These are phyloP conservation scores for Pseudomyrmex pallidus DNA, from an alignment of 1,140 invertebrate species.

Conservation along the genomic window DNA sequence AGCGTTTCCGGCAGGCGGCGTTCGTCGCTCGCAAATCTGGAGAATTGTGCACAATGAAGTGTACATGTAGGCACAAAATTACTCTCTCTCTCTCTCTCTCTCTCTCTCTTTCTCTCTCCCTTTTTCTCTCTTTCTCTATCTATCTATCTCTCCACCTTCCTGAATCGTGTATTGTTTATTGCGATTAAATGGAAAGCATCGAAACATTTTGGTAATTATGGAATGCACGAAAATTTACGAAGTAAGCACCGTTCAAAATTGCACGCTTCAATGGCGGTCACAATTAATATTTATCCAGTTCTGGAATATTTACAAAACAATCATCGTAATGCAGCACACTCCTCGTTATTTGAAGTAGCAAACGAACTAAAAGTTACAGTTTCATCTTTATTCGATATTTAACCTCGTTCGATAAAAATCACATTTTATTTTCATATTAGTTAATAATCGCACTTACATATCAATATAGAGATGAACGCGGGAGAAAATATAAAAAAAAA, in stretches of 20 bases:
- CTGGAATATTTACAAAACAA: slow-evolving; percentile 33
- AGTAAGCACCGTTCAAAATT: slow-evolving; percentile 5
- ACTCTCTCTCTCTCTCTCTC: too few species aligned
- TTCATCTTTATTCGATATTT: too few species aligned
- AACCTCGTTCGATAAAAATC: too few species aligned
- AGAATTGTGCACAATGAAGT: background rate
- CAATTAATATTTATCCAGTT: slow-evolving; percentile 45
- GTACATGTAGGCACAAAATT: background rate
- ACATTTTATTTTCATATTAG: background rate
- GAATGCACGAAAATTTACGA: slow-evolving; percentile 39
- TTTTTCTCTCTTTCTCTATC: too few species aligned
- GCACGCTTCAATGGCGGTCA: background rate
- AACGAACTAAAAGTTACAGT: slow-evolving; percentile 8
- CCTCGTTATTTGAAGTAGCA: background rate
- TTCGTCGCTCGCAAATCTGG: background rate
- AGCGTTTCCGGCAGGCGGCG: background rate
- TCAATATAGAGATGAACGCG: background rate
- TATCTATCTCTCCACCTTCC: background rate
- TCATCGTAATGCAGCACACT: background rate
- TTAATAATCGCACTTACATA: slow-evolving; percentile 3
- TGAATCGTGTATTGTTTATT: slow-evolving; percentile 24
- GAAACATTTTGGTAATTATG: slow-evolving; percentile 49
- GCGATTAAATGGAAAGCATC: slow-evolving; percentile 42
- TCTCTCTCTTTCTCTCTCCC: too few species aligned
- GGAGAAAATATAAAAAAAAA: background rate